Evolutionary conservation across 1,140 invertebrate genomes (phyloP).

Genomic region (Mycetomoellerius zeteki): DNA sequence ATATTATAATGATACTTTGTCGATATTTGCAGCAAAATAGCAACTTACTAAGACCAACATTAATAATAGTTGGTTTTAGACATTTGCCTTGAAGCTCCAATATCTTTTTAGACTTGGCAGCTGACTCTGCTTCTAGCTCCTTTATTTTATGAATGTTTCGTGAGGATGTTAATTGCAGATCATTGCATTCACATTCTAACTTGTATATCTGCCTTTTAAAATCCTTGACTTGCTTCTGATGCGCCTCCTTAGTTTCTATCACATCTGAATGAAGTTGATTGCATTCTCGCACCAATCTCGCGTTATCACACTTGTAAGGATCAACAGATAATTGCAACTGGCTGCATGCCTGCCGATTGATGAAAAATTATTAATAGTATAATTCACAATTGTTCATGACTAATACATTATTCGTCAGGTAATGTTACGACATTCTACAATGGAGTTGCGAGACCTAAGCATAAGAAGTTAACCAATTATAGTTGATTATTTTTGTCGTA

Average conservation of each 20-base stretch:
- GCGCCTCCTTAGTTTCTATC: conserved; percentile 89
- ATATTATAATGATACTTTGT: background rate
- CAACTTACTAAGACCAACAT: conserved; percentile 81
- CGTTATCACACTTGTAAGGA: conserved; percentile 92
- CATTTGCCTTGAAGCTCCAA: conserved; percentile 88
- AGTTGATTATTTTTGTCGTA: no score
- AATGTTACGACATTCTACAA: background rate
- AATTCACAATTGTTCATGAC: background rate
- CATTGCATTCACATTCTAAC: conserved; percentile 88
- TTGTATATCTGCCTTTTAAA: conserved; percentile 88
- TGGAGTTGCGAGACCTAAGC: no score
- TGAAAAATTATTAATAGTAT: background rate
- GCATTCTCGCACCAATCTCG: conserved; percentile 90
- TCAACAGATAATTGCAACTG: conserved; percentile 88
- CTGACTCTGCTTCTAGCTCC: conserved; percentile 87
- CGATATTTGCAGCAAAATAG: conserved; percentile 21
- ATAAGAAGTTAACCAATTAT: no score
- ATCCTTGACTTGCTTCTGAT: conserved; percentile 88
- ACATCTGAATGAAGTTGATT: conserved; percentile 91
- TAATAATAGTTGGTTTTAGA: conserved; percentile 86
- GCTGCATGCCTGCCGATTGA: conserved; percentile 86
- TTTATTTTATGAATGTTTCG: conserved; percentile 88
- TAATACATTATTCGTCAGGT: background rate
- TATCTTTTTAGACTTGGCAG: conserved; percentile 88
- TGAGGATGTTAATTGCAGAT: conserved; percentile 88